A percentile compares a stretch with the other conserved stretches of the same genome.
Conservation (phyloP, 2,888 invertebrate species). For the Megastigmus dorsalis region DNA sequence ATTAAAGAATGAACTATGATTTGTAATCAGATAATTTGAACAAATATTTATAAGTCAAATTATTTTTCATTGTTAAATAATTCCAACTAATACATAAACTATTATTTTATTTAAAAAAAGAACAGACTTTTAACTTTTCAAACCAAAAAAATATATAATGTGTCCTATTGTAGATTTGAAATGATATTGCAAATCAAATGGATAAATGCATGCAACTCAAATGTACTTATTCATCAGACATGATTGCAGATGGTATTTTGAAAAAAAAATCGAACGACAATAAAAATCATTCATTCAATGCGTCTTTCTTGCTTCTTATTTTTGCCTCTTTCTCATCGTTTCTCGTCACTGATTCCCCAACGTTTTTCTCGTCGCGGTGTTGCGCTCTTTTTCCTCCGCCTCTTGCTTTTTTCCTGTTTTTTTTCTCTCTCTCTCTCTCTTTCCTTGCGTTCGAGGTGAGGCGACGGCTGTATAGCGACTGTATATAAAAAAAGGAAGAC, state of each 20-base stretch:
- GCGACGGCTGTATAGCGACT: background rate
- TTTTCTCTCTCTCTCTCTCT: background rate
- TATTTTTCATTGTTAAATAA: too few relatives aligned
- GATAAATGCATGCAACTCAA: slow-evolving; percentile 25
- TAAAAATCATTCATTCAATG: slow-evolving; percentile 31
- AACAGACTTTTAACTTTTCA: too few relatives aligned
- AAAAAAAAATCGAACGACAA: slow-evolving; percentile 10
- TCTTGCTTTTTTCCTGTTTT: background rate
- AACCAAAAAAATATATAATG: too few relatives aligned
- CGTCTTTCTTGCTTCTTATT: background rate
- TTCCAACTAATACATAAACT: too few relatives aligned
- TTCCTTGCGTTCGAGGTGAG: slow-evolving; percentile 9
- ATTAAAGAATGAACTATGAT: too few relatives aligned
- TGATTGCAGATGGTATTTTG: slow-evolving; percentile 2
- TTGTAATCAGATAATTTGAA: too few relatives aligned
- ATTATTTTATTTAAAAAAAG: too few relatives aligned
- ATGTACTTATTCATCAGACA: slow-evolving; percentile 16
- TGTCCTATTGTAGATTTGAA: too few relatives aligned
- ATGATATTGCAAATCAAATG: too few relatives aligned
- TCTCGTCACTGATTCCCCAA: slow-evolving; percentile 22
- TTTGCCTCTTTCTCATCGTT: background rate
- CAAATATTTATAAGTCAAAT: too few relatives aligned
- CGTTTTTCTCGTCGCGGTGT: slow-evolving; percentile 8
- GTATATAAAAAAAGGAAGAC: slow-evolving; percentile 21
- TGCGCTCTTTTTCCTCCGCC: slow-evolving; percentile 5